Evolutionary conservation across 2,113 vertebrate species (phyloP).

Genomic region (Calidris pygmaea): DNA sequence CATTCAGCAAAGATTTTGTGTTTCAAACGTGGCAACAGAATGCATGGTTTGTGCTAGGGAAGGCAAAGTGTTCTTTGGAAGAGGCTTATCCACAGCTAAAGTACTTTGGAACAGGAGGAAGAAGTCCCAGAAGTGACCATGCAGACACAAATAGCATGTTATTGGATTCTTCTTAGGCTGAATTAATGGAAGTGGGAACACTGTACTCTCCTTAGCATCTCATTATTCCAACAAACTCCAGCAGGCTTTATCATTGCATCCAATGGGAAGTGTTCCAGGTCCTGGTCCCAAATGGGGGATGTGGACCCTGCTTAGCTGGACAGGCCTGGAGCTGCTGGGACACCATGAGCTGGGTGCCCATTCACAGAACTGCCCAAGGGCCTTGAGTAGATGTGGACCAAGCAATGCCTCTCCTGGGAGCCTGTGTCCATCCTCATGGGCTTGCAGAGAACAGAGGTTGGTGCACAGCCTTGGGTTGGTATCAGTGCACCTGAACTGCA

Average conservation of each 20-base stretch:
- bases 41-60: background rate
- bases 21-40: background rate
- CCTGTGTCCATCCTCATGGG: background rate
- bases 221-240: background rate
- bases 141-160: background rate
- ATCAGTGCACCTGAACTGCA: background rate
- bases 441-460: background rate
- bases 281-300: background rate
- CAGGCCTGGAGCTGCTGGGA: background rate
- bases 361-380: background rate
- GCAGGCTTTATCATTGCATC: background rate
- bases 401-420: background rate
- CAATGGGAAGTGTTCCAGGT: background rate
- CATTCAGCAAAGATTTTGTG: background rate
- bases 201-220: background rate
- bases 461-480: background rate
- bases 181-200: background rate
- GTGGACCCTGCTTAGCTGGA: background rate
- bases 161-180: background rate
- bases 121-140: background rate
- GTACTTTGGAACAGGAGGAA: background rate
- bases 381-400: background rate
- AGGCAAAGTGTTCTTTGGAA: background rate
- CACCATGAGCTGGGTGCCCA: background rate
- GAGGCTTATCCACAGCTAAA: background rate